Conservation (phyloP, 2,797 vertebrate genomes). For the Molossus alvarezi region DNA sequence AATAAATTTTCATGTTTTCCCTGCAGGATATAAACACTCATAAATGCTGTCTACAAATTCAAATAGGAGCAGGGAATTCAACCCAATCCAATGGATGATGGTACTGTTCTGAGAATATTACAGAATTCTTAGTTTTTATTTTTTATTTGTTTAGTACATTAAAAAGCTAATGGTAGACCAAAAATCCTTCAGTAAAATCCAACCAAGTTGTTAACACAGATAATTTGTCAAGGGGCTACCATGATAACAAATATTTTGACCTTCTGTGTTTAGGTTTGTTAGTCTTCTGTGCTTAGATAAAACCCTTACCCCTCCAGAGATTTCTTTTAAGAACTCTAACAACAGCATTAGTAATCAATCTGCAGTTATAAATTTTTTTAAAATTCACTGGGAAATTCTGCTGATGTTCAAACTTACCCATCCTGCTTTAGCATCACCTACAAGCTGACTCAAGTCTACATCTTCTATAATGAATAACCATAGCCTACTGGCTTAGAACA, state of each 20-base stretch:
- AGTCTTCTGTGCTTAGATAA: not conserved
- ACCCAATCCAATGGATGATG: conserved; percentile 58
- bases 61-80: conserved; percentile 74
- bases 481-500: not conserved
- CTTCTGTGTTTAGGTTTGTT: not conserved
- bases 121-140: not conserved
- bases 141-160: not conserved
- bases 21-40: conserved; percentile 78
- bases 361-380: conserved; percentile 26
- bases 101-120: conserved; percentile 26
- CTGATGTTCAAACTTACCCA: not conserved
- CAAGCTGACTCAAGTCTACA: not conserved
- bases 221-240: conserved; percentile 6
- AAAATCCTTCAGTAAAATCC: conserved; percentile 41
- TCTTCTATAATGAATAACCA: not conserved
- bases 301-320: not conserved
- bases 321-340: conserved; percentile 1
- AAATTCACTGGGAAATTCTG: conserved; percentile 43
- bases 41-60: conserved; percentile 72
- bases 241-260: not conserved
- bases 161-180: conserved; percentile 20
- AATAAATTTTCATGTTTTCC: conserved; percentile 82
- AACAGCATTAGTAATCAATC: conserved; percentile 5
- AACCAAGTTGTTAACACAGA: conserved; percentile 28
- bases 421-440: not conserved